Percentiles rank a stretch among this genome's conserved stretches.
Evolutionary conservation across 2,113 vertebrate genomes (phyloP).

Genomic region (Lethenteron reissneri): DNA sequence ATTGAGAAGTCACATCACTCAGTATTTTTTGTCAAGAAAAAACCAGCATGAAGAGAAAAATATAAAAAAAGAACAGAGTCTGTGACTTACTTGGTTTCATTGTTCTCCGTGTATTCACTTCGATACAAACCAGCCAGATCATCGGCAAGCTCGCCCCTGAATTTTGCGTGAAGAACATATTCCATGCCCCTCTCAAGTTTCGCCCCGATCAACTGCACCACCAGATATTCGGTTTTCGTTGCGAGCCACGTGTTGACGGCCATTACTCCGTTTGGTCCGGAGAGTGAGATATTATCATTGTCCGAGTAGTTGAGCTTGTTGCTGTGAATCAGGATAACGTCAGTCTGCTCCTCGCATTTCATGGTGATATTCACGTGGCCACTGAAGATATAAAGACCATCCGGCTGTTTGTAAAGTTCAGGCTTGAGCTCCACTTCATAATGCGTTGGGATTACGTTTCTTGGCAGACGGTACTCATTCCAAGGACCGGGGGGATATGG

Average conservation of each 20-base stretch:
- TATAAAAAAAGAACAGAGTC: too few species aligned
- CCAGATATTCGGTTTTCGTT: constrained; percentile 38
- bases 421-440: constrained; percentile 50
- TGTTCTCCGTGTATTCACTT: constrained; percentile 43
- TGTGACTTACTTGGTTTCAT: constrained; percentile 27
- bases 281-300: neutral
- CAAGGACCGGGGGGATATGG: constrained; percentile 19
- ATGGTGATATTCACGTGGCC: constrained; percentile 41
- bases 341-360: constrained; percentile 26
- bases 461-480: constrained; percentile 46
- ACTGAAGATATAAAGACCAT: constrained; percentile 34
- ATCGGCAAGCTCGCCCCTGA: constrained; percentile 50
- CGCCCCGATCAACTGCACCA: constrained; percentile 22
- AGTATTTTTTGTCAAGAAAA: too few species aligned
- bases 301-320: constrained; percentile 44
- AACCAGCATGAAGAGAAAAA: neutral
- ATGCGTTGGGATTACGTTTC: constrained; percentile 22
- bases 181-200: constrained; percentile 12
- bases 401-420: constrained; percentile 15
- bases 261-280: constrained; percentile 10
- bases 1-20: too few species aligned
- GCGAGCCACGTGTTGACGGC: constrained; percentile 19
- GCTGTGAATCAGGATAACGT: constrained; percentile 60
- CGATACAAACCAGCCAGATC: constrained; percentile 73
- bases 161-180: constrained; percentile 34